These are phyloP conservation scores for Gallinago stenura DNA, from an alignment of 2,797 vertebrate genomes.

Conservation along the genomic window DNA sequence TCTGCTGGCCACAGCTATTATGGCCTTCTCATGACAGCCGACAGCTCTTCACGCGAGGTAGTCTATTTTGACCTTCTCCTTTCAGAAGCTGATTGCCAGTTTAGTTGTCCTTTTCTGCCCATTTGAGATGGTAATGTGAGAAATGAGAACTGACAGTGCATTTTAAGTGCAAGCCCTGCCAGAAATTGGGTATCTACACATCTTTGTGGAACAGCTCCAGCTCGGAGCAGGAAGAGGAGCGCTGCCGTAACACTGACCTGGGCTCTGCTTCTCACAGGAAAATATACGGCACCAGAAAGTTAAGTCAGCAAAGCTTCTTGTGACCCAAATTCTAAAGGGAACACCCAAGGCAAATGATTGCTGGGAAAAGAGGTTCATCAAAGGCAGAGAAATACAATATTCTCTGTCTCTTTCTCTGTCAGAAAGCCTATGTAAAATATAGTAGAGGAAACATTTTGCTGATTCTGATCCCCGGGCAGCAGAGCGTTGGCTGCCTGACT, in stretches of 20 bases:
- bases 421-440: background rate
- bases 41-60: background rate
- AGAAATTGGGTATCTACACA: slow-evolving; percentile 50
- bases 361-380: slow-evolving; percentile 31
- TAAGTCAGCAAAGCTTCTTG: slow-evolving; percentile 46
- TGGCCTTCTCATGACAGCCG: background rate
- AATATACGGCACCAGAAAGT: slow-evolving; percentile 16
- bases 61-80: slow-evolving; percentile 63
- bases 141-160: slow-evolving; percentile 76
- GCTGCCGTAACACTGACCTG: background rate
- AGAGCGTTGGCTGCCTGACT: background rate
- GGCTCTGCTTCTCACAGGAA: background rate
- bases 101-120: slow-evolving; percentile 69
- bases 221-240: background rate
- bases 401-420: background rate
- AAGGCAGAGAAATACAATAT: slow-evolving; percentile 45
- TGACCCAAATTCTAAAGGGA: slow-evolving; percentile 57
- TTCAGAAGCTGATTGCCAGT: slow-evolving; percentile 69
- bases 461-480: background rate
- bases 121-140: slow-evolving; percentile 71
- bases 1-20: background rate
- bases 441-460: slow-evolving; percentile 20
- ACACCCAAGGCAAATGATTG: slow-evolving; percentile 34
- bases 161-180: slow-evolving; percentile 72
- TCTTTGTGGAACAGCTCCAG: slow-evolving; percentile 64